These are phyloP conservation scores for Blastobasis adustella DNA, from an alignment of 2,888 invertebrate genomes.

Conservation along the genomic window DNA sequence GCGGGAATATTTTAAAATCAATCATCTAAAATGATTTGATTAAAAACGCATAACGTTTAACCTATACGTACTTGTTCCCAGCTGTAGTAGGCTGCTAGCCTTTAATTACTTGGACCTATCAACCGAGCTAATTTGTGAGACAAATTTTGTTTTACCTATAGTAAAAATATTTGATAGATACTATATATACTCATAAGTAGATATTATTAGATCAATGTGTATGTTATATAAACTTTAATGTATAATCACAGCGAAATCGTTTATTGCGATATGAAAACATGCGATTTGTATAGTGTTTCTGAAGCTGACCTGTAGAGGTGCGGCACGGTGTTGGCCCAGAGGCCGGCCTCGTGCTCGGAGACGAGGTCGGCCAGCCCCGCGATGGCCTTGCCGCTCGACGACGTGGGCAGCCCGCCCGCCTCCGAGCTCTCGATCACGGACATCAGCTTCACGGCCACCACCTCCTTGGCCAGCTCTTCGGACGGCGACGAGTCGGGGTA, in stretches of 20 bases:
- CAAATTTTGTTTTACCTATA: no score
- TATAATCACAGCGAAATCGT: not conserved
- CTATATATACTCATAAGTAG: no score
- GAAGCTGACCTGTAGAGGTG: constrained; percentile 64
- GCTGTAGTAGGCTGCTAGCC: no score
- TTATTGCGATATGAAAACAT: not conserved
- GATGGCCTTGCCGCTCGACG: constrained; percentile 33
- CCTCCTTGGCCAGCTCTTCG: constrained; percentile 54
- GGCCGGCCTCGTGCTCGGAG: constrained; percentile 69
- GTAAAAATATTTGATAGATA: no score
- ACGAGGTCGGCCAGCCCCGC: constrained; percentile 49
- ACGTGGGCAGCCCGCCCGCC: constrained; percentile 41
- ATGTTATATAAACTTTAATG: not conserved
- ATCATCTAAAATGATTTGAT: no score
- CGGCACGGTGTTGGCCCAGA: constrained; percentile 75
- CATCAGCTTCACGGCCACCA: constrained; percentile 54
- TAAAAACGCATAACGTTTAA: no score
- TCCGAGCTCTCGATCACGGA: constrained; percentile 49
- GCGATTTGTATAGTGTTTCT: not conserved
- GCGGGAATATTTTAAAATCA: no score
- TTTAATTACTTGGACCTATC: no score
- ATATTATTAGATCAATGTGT: no score
- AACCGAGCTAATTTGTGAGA: no score
- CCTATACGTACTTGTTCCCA: no score
- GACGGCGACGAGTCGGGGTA: constrained; percentile 61